Base-by-base conservation (phyloP, 2,888 invertebrate species). In the Mesochorus sp. region DNA sequence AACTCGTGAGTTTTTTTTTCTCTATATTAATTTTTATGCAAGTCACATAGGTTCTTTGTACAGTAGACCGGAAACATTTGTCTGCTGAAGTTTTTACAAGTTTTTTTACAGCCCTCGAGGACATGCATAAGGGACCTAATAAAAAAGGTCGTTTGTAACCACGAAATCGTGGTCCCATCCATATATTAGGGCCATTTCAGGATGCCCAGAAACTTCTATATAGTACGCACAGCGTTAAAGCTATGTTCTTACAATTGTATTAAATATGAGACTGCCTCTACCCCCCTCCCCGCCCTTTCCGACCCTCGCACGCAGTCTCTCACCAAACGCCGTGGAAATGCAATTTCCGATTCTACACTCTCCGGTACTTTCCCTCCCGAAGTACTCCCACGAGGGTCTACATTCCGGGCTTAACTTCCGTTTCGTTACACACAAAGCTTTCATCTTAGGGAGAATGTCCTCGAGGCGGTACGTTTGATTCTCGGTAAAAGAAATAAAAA, bases 231-330 rank as follows among this genome's bases (percentile, higher is more conserved):
- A 19, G 6, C 31, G 39, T 66, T 66, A 39, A n/a, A 64, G 64
- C 44, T 42, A 49, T 39, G 19, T 49, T 67, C 76, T 76, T 47
- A 67, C 72, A 79, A 82, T 82, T 62, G 68, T 80, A 78, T 81
- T 81, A 81, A 79, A 73, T 64, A 64, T 34, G 59, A 64, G 44
- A 72, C 62, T 66, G 62, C 31, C 28, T 17, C 12, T 21, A 31
- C 17, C 14, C 28, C 37, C 1, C 42, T 39, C n/a, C 26, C 5
- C 39, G 2, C 34, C 39, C 59, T 37, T 39, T 61, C 59, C 57
- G 19, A 79, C 70, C 62, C 24, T 62, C 44, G 74, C 79, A 78
- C 70, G 49, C 64, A 4, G 19, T 31, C 10, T 76, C 71, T 77
- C 61, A 31, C 21, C 67, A 47, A 76, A 61, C 68, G 57, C 61